These are phyloP conservation scores for Menura novaehollandiae DNA, from an alignment of 2,113 vertebrate genomes.

Conservation along the genomic window DNA sequence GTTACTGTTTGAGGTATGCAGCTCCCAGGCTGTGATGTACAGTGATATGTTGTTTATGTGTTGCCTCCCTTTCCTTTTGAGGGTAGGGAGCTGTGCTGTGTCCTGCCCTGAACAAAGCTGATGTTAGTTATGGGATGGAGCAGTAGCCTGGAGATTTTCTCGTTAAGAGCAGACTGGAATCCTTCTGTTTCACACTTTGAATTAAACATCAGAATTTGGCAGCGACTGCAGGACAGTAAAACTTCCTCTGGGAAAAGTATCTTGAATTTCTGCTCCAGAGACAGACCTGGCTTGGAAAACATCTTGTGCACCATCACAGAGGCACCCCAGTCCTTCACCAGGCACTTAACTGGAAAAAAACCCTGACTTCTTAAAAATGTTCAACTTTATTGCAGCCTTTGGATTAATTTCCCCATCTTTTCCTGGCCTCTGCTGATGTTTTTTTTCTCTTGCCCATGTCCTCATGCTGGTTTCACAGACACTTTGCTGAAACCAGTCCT, in stretches of 20 bases:
- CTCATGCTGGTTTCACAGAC: neutral
- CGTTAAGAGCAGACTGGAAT: neutral
- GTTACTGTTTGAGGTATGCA: slow-evolving; percentile 42
- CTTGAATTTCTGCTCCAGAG: neutral
- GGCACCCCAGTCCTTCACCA: neutral
- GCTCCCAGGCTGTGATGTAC: slow-evolving; percentile 19
- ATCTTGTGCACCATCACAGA: neutral
- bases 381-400: neutral
- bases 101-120: slow-evolving; percentile 6
- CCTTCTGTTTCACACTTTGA: neutral
- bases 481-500: neutral
- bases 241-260: neutral
- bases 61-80: slow-evolving; percentile 39
- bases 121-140: neutral
- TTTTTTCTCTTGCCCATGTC: neutral
- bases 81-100: neutral
- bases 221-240: neutral
- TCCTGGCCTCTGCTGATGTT: accelerated
- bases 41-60: slow-evolving; percentile 23
- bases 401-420: neutral
- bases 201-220: neutral
- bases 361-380: neutral
- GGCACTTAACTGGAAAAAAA: neutral
- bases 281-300: neutral
- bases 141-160: neutral